Percentiles rank a stretch among this genome's conserved stretches.
These are phyloP conservation scores for Amphimallon solstitiale DNA, from an alignment of 2,888 invertebrate species.

Conservation along the genomic window DNA sequence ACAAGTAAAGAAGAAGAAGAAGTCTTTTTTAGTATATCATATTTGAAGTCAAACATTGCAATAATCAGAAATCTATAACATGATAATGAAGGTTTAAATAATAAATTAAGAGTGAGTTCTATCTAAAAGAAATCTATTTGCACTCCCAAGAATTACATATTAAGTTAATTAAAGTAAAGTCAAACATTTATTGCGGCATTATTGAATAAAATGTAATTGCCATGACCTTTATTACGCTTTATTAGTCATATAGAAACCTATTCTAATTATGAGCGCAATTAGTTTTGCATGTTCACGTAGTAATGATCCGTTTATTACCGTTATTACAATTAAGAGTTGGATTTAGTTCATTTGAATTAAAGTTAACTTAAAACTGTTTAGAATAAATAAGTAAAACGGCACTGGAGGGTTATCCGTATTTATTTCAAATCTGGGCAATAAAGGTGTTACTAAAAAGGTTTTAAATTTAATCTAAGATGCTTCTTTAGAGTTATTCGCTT, in stretches of 20 bases:
- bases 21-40: too few species aligned
- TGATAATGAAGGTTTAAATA: too few species aligned
- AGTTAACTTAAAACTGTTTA: not conserved
- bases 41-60: too few species aligned
- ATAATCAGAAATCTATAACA: too few species aligned
- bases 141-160: not conserved
- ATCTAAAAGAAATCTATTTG: too few species aligned
- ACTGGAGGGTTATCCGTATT: not conserved
- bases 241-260: slow-evolving; percentile 11
- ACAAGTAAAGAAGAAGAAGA: too few species aligned
- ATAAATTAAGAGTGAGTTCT: too few species aligned
- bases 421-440: too few species aligned
- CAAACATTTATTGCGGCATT: not conserved
- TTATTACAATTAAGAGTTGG: slow-evolving; percentile 18
- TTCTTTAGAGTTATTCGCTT: too few species aligned
- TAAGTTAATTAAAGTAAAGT: slow-evolving; percentile 12
- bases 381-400: not conserved
- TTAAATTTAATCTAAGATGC: too few species aligned
- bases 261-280: slow-evolving; percentile 17
- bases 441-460: too few species aligned
- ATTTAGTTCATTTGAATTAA: slow-evolving; percentile 10
- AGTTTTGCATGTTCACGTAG: slow-evolving; percentile 7
- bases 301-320: slow-evolving; percentile 15
- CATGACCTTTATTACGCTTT: slow-evolving; percentile 13
- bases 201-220: slow-evolving; percentile 5